Evolutionary conservation across 2,113 vertebrate genomes (phyloP).

Genomic region (Tychaedon coryphoeus): DNA sequence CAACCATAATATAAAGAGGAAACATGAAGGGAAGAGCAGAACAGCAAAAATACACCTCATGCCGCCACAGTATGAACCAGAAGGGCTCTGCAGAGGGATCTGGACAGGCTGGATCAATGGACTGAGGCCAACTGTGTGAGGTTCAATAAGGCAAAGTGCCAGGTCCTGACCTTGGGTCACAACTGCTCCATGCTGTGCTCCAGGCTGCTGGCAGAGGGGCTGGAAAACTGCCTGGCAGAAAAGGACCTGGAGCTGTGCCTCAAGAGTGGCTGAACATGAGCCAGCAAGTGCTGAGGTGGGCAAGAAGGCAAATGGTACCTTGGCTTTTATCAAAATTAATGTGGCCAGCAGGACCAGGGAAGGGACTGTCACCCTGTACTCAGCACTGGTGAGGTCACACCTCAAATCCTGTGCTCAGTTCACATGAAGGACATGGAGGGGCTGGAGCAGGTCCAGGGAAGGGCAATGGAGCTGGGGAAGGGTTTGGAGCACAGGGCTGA

Average conservation of each 20-base stretch:
- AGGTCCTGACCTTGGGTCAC: not conserved
- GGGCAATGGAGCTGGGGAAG: not conserved
- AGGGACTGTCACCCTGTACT: not conserved
- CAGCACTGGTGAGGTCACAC: not conserved
- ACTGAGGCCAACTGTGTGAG: not conserved
- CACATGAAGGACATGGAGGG: not conserved
- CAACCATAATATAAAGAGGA: not conserved
- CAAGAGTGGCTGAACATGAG: not conserved
- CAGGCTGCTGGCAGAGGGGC: not conserved
- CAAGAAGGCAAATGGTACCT: not conserved
- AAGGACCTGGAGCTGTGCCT: not conserved
- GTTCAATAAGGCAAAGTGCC: not conserved
- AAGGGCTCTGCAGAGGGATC: not conserved
- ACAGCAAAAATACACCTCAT: not conserved
- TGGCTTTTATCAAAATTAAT: not conserved
- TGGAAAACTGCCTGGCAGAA: not conserved
- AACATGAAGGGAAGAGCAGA: not conserved
- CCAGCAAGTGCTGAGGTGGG: not conserved
- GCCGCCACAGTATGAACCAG: not conserved
- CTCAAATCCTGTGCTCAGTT: not conserved
- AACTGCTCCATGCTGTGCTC: not conserved
- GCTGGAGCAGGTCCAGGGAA: accelerated
- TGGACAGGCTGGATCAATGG: not conserved
- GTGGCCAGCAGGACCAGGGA: not conserved
- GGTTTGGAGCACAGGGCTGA: not conserved